A percentile compares a stretch with the other conserved stretches of the same genome.
Evolutionary conservation across 2,888 invertebrate genomes (phyloP).

Genomic region (Agapostemon virescens): DNA sequence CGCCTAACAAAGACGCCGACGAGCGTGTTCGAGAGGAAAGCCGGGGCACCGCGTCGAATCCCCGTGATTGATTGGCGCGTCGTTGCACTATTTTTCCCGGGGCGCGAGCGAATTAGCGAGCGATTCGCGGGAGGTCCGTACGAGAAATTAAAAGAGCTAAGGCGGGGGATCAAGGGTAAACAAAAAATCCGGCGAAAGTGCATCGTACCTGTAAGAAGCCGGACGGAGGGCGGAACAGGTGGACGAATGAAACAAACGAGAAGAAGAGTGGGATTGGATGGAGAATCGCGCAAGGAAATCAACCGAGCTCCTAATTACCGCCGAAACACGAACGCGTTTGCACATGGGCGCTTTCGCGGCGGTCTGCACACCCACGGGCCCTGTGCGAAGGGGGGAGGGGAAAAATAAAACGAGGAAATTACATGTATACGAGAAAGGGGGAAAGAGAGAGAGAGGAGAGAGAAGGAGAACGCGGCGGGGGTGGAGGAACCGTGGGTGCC

Average conservation of each 20-base stretch:
- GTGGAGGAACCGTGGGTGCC: constrained; percentile 56
- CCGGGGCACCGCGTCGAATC: constrained; percentile 26
- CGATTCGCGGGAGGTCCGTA: constrained; percentile 56
- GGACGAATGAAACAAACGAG: background rate
- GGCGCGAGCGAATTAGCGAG: constrained; percentile 60
- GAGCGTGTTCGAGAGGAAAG: constrained; percentile 17
- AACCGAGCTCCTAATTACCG: constrained; percentile 63
- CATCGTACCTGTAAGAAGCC: background rate
- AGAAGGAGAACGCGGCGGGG: constrained; percentile 39
- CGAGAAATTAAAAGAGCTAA: constrained; percentile 41
- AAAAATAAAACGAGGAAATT: background rate
- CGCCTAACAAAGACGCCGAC: constrained; percentile 27
- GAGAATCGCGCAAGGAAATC: constrained; percentile 26
- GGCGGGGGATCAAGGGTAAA: background rate
- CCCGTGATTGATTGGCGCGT: constrained; percentile 50
- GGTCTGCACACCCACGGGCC: constrained; percentile 24
- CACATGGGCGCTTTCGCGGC: constrained; percentile 11
- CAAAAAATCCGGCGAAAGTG: background rate
- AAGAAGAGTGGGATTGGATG: background rate
- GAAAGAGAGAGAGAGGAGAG: constrained; percentile 41
- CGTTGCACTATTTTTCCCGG: constrained; percentile 50
- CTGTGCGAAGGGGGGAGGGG: constrained; percentile 35
- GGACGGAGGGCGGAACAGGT: background rate
- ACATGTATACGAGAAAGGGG: constrained; percentile 24
- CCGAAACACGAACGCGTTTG: constrained; percentile 45